These are phyloP conservation scores for Tapera naevia DNA, from an alignment of 2,797 vertebrate genomes.

Conservation along the genomic window DNA sequence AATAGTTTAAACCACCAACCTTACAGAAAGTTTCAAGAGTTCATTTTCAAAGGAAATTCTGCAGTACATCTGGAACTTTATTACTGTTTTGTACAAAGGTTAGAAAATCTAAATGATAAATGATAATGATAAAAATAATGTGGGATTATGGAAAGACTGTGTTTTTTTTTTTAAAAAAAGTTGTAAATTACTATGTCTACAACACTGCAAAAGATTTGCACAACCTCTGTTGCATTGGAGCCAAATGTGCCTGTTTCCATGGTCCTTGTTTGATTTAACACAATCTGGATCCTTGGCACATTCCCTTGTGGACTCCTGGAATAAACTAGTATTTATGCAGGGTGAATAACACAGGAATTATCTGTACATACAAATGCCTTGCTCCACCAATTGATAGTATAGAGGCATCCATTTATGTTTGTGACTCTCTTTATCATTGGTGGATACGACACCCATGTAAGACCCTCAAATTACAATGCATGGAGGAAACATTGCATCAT, in stretches of 20 bases:
- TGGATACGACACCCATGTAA: accelerated
- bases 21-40: not conserved
- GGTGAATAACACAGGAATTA: not conserved
- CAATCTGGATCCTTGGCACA: not conserved
- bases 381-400: accelerated
- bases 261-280: not conserved
- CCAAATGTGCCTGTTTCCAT: not conserved
- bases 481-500: not conserved
- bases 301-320: not conserved
- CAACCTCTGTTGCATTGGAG: not conserved
- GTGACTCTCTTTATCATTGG: accelerated
- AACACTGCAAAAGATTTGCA: not conserved
- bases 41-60: not conserved
- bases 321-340: not conserved
- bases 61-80: not conserved
- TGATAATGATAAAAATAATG: not conserved
- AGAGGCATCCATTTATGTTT: not conserved
- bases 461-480: not conserved
- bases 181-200: not conserved
- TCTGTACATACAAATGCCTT: not conserved
- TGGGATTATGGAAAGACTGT: not conserved
- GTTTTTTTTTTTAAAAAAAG: too few species aligned
- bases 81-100: not conserved
- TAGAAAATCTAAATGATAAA: not conserved
- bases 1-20: not conserved